Percentiles rank a stretch among this genome's conserved stretches.
These are phyloP conservation scores for Leucophenga varia DNA, from an alignment of 1,140 invertebrate genomes.

Conservation along the genomic window DNA sequence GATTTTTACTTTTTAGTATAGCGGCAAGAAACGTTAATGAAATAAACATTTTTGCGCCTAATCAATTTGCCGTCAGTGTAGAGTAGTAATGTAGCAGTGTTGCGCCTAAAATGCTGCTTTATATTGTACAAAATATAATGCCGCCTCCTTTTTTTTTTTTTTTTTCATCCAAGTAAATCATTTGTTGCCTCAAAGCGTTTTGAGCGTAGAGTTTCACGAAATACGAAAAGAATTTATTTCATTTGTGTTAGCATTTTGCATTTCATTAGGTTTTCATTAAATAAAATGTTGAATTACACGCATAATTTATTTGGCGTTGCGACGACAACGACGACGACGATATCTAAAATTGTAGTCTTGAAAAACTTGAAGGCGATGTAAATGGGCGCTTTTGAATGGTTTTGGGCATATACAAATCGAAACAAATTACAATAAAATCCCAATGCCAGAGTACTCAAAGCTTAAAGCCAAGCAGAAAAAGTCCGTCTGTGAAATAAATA, in stretches of 20 bases:
- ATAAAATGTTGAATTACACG: slow-evolving; percentile 56
- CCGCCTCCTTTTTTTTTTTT: no score
- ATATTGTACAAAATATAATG: no score
- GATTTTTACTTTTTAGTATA: no score
- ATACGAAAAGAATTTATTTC: slow-evolving; percentile 49
- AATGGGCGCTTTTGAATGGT: no score
- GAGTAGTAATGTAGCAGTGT: slow-evolving; percentile 4
- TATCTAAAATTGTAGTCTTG: background rate
- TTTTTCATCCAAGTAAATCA: slow-evolving; percentile 21
- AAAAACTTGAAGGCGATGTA: no score
- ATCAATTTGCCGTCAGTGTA: slow-evolving; percentile 47
- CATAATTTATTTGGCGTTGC: slow-evolving; percentile 43
- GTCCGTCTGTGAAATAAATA: no score
- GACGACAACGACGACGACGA: slow-evolving; percentile 12
- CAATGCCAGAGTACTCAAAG: slow-evolving; percentile 51
- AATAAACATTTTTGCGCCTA: slow-evolving; percentile 49
- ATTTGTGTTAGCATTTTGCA: slow-evolving; percentile 55
- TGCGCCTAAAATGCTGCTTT: no score
- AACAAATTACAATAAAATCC: slow-evolving; percentile 54
- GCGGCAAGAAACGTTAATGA: slow-evolving; percentile 22
- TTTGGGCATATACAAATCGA: slow-evolving; percentile 41
- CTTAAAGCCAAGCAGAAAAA: slow-evolving; percentile 33
- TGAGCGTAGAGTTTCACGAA: no score
- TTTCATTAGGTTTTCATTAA: slow-evolving; percentile 56
- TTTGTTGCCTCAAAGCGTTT: no score